These are phyloP conservation scores for Tetheella fluctuosa DNA, from an alignment of 2,888 invertebrate genomes.

Conservation along the genomic window DNA sequence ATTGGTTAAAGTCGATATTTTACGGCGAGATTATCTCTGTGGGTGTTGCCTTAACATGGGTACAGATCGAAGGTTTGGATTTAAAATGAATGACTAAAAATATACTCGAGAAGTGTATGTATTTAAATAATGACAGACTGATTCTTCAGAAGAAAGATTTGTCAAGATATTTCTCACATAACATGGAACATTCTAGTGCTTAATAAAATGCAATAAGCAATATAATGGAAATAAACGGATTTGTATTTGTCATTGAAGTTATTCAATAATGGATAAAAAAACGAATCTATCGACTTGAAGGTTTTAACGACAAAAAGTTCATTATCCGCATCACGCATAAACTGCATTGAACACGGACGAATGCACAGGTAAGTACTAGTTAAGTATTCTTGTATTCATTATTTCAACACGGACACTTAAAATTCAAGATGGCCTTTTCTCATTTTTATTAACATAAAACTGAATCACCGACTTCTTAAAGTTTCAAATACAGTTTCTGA, in stretches of 20 bases:
- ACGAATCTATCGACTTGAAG: background rate
- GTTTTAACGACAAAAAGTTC: background rate
- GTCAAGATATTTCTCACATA: no score
- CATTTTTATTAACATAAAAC: constrained; percentile 5
- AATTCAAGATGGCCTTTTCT: constrained; percentile 4
- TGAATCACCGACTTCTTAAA: constrained; percentile 10
- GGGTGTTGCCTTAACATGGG: constrained; percentile 39
- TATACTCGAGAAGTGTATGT: no score
- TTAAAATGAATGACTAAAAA: background rate
- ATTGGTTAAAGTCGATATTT: constrained; percentile 42
- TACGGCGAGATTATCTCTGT: constrained; percentile 24
- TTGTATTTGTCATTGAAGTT: background rate
- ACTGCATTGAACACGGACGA: background rate
- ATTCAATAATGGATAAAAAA: background rate
- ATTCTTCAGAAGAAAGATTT: no score
- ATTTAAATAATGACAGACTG: no score
- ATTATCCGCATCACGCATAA: background rate
- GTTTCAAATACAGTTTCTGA: constrained; percentile 11
- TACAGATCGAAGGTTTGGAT: constrained; percentile 6
- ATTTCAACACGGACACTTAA: background rate
- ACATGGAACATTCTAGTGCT: no score
- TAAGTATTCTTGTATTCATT: background rate
- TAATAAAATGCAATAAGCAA: no score
- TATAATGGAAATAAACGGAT: no score
- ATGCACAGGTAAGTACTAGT: background rate